A percentile compares a stretch with the other conserved stretches of the same genome.
Evolutionary conservation across 2,113 vertebrate species (phyloP).

Genomic region (Perca schrenkii): DNA sequence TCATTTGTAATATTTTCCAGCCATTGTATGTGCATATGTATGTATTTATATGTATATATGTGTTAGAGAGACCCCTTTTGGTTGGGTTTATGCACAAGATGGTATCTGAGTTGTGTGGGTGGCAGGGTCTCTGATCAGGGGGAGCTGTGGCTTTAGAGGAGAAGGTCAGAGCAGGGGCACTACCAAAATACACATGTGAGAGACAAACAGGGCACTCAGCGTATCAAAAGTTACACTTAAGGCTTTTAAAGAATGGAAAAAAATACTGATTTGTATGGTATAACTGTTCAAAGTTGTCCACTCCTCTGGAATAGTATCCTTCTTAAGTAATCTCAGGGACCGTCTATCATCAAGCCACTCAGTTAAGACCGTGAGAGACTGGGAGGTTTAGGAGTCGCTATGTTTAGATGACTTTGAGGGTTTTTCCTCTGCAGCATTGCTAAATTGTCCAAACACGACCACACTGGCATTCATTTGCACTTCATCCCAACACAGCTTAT

Average conservation of each 20-base stretch:
- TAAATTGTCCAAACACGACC: constrained; percentile 84
- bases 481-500: constrained; percentile 73
- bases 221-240: constrained; percentile 19
- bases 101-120: constrained; percentile 67
- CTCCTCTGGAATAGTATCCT: constrained; percentile 16
- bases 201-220: constrained; percentile 27
- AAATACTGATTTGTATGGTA: constrained; percentile 21
- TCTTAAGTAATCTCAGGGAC: constrained; percentile 45
- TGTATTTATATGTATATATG: constrained; percentile 24
- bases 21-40: constrained; percentile 17
- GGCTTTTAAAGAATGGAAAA: constrained; percentile 26
- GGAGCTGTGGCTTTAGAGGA: constrained; percentile 36
- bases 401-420: constrained; percentile 81
- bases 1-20: background rate
- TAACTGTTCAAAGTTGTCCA: constrained; percentile 42
- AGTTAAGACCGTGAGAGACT: constrained; percentile 72
- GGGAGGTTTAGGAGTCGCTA: constrained; percentile 58
- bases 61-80: constrained; percentile 28
- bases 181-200: constrained; percentile 46
- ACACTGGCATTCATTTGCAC: constrained; percentile 81
- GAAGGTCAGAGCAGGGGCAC: constrained; percentile 24
- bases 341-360: constrained; percentile 40
- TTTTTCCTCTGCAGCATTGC: constrained; percentile 71
- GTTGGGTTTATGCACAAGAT: constrained; percentile 55
- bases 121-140: constrained; percentile 45